phyloP scores from a whole-genome alignment of 2,113 vertebrate species.

The Gopherus evgoodei region DNA sequence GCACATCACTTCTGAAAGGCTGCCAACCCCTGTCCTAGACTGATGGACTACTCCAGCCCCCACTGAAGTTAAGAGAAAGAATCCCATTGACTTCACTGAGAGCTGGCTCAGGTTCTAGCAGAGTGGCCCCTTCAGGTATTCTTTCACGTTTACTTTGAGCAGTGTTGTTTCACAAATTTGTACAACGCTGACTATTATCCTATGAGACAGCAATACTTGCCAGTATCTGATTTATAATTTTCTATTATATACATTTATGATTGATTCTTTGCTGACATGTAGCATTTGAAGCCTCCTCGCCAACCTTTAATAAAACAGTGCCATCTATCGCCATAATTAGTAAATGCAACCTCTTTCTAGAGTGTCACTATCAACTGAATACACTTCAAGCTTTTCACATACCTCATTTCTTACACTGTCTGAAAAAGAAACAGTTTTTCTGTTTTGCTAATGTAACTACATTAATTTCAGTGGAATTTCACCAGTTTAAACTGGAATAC shows the following conservation, averaged over 20 bases:
- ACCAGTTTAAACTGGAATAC: background rate
- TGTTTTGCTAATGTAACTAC: background rate
- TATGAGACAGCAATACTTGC: background rate
- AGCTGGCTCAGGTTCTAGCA: background rate
- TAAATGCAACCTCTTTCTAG: slow-evolving; percentile 19
- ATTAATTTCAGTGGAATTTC: background rate
- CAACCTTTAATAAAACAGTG: slow-evolving; percentile 49
- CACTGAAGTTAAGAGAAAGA: background rate
- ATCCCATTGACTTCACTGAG: background rate
- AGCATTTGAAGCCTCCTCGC: accelerated
- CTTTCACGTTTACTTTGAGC: background rate
- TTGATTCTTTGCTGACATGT: background rate
- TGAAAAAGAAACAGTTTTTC: background rate
- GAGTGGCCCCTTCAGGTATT: background rate
- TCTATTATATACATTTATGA: background rate
- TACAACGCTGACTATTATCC: background rate
- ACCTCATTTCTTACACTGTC: background rate
- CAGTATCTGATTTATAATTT: background rate
- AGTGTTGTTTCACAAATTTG: background rate
- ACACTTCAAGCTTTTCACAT: accelerated
- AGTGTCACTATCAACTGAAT: accelerated
- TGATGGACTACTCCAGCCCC: background rate
- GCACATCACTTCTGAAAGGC: too few relatives aligned
- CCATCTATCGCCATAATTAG: slow-evolving; percentile 72
- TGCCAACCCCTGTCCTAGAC: background rate